Percentiles rank a stretch among this genome's conserved stretches.
Evolutionary conservation across 2,888 invertebrate species (phyloP).

Genomic region (Quadroppia sp.): DNA sequence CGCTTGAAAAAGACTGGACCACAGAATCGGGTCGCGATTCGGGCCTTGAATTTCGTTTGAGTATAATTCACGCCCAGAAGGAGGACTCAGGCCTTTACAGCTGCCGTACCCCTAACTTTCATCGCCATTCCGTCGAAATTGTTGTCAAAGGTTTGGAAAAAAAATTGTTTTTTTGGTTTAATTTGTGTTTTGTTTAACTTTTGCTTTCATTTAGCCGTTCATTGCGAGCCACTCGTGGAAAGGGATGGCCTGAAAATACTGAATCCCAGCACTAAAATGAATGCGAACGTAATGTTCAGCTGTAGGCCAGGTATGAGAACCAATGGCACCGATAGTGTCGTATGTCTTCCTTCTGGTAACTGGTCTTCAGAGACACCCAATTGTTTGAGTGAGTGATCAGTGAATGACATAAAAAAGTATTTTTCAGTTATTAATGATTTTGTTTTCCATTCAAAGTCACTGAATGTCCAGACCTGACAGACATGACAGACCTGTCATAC

Average conservation of each 20-base stretch:
- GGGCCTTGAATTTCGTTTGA: constrained; percentile 72
- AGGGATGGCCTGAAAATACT: constrained; percentile 69
- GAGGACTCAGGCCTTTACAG: constrained; percentile 79
- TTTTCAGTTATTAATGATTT: background rate
- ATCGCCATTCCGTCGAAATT: constrained; percentile 71
- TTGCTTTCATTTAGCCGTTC: constrained; percentile 60
- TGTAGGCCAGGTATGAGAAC: constrained; percentile 76
- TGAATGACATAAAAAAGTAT: no score
- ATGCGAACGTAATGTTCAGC: constrained; percentile 67
- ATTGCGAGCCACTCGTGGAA: constrained; percentile 69
- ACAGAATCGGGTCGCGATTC: constrained; percentile 73
- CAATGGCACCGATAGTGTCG: constrained; percentile 68
- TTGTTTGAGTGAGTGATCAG: constrained; percentile 54
- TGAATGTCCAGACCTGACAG: constrained; percentile 70
- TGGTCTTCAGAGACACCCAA: constrained; percentile 78
- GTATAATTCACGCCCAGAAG: constrained; percentile 71
- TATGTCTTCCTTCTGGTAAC: constrained; percentile 76
- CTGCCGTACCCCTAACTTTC: constrained; percentile 77
- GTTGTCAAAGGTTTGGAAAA: constrained; percentile 65
- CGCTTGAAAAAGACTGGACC: constrained; percentile 63
- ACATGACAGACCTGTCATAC: constrained; percentile 59
- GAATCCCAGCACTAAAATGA: constrained; percentile 67
- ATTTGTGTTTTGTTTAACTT: no score
- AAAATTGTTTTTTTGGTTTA: no score
- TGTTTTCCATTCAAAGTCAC: constrained; percentile 59